Base-by-base conservation (phyloP, 2,113 vertebrate species). In the Osmerus mordax region DNA sequence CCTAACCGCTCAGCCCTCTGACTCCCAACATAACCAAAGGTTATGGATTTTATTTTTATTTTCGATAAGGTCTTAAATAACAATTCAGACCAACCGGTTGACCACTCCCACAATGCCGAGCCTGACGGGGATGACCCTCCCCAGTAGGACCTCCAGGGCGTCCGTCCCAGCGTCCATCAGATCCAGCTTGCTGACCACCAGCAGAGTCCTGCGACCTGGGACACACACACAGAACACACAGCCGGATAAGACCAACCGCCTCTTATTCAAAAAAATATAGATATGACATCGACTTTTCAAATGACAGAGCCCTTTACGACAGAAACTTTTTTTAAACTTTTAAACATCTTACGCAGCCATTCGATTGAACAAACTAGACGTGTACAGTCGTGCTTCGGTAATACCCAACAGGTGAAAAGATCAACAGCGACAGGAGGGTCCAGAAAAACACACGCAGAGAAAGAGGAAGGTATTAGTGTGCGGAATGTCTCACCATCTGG, bases 141-240 rank as follows among this genome's bases (percentile, higher is more conserved):
- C 93, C 73, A 93, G 80, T 67, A 94, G 89, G n/a, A 94, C 91
- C 73, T 94, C 93, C 71, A 93, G 78, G 2, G 93, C 93, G 54
- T 94, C 92, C 0, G 92, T 94, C 19, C 93, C 93, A 0, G 92
- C 91, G 41, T 94, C 93, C 93, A 94, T 94, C 83, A 94, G 79
- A 80, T 94, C 93, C 81, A 94, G 82, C 61, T 94, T 94, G 78
- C 90, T 94, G 81, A 94, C 61, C 36, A 94, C 93, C 32, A 93
- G 87, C 77, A 94, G 85, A 4, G 93, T 94, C 66, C 93, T 83
- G 23, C 90, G 91, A 28, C 93, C 93, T 94, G 83, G 9, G 3
- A 12, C 19, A 58, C 9, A 68, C 58, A 64, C 68, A 69, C 47
- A 66, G 41, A 9, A 47, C 41, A 47, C 41, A 47, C 41, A 47